Conservation (phyloP, 1,140 invertebrate genomes). For the Ridgeia piscesae region DNA sequence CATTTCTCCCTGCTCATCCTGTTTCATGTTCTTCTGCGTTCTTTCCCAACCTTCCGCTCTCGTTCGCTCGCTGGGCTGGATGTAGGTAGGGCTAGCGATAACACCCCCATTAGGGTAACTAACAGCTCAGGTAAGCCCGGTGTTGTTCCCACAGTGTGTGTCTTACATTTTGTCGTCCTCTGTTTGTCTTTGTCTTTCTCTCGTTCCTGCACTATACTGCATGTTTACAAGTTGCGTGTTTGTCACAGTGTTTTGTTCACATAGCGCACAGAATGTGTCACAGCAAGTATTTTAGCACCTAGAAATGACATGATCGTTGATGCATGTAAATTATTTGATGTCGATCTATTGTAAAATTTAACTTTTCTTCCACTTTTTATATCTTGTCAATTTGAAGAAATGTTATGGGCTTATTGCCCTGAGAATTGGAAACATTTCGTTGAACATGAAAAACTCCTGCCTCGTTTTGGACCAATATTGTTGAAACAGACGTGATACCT, state of each 20-base stretch:
- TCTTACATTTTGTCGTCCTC: background rate
- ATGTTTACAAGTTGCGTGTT: background rate
- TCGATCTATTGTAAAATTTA: background rate
- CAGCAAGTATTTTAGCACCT: background rate
- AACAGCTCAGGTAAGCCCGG: background rate
- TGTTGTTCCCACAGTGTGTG: slow-evolving; percentile 7
- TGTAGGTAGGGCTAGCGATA: background rate
- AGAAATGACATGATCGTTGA: background rate
- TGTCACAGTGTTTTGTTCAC: background rate
- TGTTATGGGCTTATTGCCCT: background rate
- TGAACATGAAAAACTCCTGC: background rate
- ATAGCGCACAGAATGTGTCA: background rate
- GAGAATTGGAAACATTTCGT: background rate
- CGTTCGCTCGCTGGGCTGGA: background rate
- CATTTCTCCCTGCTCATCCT: background rate
- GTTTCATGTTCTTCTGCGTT: background rate
- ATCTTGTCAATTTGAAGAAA: background rate
- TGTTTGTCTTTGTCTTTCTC: background rate
- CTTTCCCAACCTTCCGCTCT: background rate
- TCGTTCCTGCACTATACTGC: background rate
- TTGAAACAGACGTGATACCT: background rate
- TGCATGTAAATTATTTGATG: background rate
- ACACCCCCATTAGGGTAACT: background rate
- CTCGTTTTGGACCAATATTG: background rate
- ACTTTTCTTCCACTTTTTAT: background rate